phyloP scores from a whole-genome alignment of 2,888 invertebrate species.

The Drosophila dives region DNA sequence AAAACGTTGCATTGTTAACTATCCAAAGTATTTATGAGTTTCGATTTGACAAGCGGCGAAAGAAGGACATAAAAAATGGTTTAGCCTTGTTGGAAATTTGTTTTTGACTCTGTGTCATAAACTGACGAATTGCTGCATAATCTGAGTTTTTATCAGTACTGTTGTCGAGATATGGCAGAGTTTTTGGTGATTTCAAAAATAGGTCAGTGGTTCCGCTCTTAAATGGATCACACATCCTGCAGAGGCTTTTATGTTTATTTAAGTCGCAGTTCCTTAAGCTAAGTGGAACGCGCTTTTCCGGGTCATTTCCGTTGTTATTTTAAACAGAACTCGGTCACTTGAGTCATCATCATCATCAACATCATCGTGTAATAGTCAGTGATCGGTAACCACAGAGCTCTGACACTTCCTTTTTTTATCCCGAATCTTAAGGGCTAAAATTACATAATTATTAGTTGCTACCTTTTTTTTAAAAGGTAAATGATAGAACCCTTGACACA shows the following conservation, averaged over 20 bases:
- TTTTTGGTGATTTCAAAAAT: conserved; percentile 28
- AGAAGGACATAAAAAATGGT: conserved; percentile 43
- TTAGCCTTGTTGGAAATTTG: conserved; percentile 31
- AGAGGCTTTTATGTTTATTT: conserved; percentile 18
- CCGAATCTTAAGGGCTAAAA: conserved; percentile 57
- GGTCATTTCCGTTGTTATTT: conserved; percentile 61
- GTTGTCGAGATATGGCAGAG: conserved; percentile 1
- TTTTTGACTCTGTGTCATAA: conserved; percentile 3
- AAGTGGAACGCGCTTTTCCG: conserved; percentile 52
- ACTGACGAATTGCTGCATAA: conserved; percentile 11
- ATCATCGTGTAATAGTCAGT: conserved; percentile 16
- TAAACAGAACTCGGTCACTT: conserved; percentile 48
- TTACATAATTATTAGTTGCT: conserved; percentile 73
- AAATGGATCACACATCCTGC: conserved; percentile 60
- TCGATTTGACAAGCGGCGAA: conserved; percentile 10
- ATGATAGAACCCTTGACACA: conserved; percentile 38
- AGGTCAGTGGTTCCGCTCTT: conserved; percentile 62
- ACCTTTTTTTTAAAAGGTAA: conserved; percentile 21
- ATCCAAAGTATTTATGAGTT: conserved; percentile 47
- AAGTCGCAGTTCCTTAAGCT: conserved; percentile 26
- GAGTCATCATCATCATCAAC: conserved; percentile 26
- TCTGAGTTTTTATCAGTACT: conserved; percentile 4
- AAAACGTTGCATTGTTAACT: conserved; percentile 49
- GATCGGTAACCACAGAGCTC: conserved; percentile 47
- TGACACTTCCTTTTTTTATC: conserved; percentile 66